phyloP scores from a whole-genome alignment of 2,888 invertebrate species.

The Carterocephalus palaemon region DNA sequence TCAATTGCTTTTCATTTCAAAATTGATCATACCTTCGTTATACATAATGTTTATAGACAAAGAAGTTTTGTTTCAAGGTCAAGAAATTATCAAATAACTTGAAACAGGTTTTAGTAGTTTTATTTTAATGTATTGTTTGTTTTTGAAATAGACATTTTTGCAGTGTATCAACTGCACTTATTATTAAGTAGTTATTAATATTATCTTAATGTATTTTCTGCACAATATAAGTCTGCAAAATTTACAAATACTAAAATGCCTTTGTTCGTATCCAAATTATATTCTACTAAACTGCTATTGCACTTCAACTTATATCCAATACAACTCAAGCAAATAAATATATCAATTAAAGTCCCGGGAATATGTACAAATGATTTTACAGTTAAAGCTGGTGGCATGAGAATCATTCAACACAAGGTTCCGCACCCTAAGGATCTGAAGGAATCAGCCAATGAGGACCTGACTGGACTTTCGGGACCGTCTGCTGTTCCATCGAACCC shows the following conservation, averaged over 20 bases:
- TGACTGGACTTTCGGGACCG: slow-evolving; percentile 85
- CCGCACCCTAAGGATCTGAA: slow-evolving; percentile 82
- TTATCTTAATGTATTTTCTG: too few relatives aligned
- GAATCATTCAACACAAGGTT: slow-evolving; percentile 92
- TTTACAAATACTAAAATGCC: too few relatives aligned
- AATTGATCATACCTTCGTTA: slow-evolving; percentile 25
- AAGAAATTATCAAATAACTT: slow-evolving; percentile 23
- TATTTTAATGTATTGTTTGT: not conserved
- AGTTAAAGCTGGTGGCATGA: slow-evolving; percentile 96
- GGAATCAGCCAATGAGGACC: slow-evolving; percentile 82
- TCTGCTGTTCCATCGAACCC: slow-evolving; percentile 88
- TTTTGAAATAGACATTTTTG: too few relatives aligned
- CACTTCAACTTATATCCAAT: too few relatives aligned
- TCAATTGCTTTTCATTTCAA: not conserved
- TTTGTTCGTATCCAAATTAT: too few relatives aligned
- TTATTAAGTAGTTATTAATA: too few relatives aligned
- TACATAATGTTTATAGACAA: slow-evolving; percentile 52
- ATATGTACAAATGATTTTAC: too few relatives aligned
- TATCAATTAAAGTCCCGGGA: too few relatives aligned
- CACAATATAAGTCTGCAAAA: too few relatives aligned
- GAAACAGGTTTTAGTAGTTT: not conserved
- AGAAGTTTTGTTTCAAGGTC: slow-evolving; percentile 46
- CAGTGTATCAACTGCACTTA: too few relatives aligned
- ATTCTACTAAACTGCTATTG: too few relatives aligned
- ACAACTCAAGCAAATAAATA: too few relatives aligned